phyloP scores from a whole-genome alignment of 2,888 invertebrate genomes.

The Sesamia inferens region DNA sequence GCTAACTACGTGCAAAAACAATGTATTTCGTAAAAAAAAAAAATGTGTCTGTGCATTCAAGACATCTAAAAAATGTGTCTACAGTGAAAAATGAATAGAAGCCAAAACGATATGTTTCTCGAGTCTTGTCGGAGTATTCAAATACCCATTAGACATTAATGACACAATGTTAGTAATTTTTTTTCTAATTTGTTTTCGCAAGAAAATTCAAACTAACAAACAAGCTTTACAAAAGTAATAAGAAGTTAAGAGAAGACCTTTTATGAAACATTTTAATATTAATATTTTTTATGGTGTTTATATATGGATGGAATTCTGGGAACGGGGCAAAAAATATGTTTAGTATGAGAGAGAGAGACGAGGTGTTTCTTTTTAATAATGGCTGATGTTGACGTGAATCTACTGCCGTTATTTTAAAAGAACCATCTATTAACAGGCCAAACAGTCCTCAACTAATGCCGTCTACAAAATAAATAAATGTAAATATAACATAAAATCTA shows the following conservation, averaged over 20 bases:
- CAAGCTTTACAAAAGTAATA: not conserved
- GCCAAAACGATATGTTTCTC: slow-evolving; percentile 51
- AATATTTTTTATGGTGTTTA: slow-evolving; percentile 11
- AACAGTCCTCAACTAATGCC: slow-evolving; percentile 47
- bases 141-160: slow-evolving; percentile 50
- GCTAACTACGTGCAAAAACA: slow-evolving; percentile 36
- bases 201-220: slow-evolving; percentile 9
- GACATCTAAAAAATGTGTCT: slow-evolving; percentile 47
- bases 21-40: slow-evolving; percentile 44
- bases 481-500: slow-evolving; percentile 42
- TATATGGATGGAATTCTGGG: slow-evolving; percentile 8
- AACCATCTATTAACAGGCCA: slow-evolving; percentile 42
- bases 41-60: slow-evolving; percentile 51
- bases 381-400: slow-evolving; percentile 2
- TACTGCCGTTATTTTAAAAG: slow-evolving; percentile 38
- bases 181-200: slow-evolving; percentile 19
- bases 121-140: slow-evolving; percentile 38
- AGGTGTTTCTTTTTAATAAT: not conserved
- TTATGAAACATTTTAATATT: slow-evolving; percentile 22
- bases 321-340: slow-evolving; percentile 36
- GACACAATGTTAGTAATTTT: slow-evolving; percentile 22
- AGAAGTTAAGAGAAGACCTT: slow-evolving; percentile 3
- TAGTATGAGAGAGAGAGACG: slow-evolving; percentile 1
- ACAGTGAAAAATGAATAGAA: slow-evolving; percentile 41
- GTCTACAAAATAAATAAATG: slow-evolving; percentile 32